Evolutionary conservation across 2,797 vertebrate species (phyloP), one percentile per base, ranked within the genome.

Genomic region (Euthynnus affinis): DNA sequence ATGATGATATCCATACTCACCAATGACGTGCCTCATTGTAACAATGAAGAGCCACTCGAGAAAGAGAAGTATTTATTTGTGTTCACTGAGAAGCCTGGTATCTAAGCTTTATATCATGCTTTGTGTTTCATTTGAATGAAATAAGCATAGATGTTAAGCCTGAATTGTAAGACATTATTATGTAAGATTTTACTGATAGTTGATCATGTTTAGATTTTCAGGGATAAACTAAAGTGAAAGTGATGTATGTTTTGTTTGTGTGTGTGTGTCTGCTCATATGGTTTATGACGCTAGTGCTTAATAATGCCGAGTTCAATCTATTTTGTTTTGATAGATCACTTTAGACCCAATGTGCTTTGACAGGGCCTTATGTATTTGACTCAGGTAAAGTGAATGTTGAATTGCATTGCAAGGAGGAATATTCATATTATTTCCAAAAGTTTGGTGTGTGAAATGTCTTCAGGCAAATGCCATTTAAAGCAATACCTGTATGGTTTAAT

Each of bases 21-120:
- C 85, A 62, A 64, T 60, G 49, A 81, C 61, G 90, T 94, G 91
- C 88, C 88, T 92, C 76, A 66, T 69, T 78, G 44, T 78, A 72
- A 71, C 69, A 88, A 82, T 75, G 72, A 83, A 79, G 76, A 74
- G 69, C 61, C 62, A 84, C 78, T 86, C 78, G 73, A 77, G 56
- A 77, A 69, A 79, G 49, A 63, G 6, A 76, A 55, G 34, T 88
- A 84, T 84, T 88, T 88, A 88, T 89, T 87, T 88, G 63, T 40
- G 55, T 53, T 85, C 25, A 56, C 48, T 32, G 14, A 65, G 22
- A 64, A 71, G 72, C 58, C 70, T 84, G 62, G 58, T 52, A 56
- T 46, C 77, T 32, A 60, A 88, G 74, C 63, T 87, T 86, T 71
- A 62, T 71, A 23, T 63, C 18, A 55, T 42, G 20, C 44, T 53